phyloP scores from a whole-genome alignment of 2,797 vertebrate species.

The Staurois parvus region DNA sequence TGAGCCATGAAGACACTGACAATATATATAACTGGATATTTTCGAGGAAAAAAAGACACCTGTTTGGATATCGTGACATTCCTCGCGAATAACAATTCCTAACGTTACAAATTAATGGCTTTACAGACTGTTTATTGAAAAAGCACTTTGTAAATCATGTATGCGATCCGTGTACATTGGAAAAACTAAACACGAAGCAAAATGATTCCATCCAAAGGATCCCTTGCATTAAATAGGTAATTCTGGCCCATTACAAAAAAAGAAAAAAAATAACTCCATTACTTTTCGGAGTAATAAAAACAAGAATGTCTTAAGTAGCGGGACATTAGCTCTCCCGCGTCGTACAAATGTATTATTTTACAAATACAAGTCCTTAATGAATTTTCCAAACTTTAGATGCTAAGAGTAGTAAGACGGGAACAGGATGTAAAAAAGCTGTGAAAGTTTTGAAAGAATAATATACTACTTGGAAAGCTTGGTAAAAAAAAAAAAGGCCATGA shows the following conservation, averaged over 20 bases:
- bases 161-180: constrained; percentile 24
- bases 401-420: constrained; percentile 10
- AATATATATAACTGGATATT: constrained; percentile 5
- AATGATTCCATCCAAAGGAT: constrained; percentile 6
- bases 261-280: constrained; percentile 32
- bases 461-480: no score
- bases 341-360: constrained; percentile 20
- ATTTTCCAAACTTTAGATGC: constrained; percentile 9
- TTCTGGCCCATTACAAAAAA: background rate
- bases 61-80: constrained; percentile 28
- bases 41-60: constrained; percentile 45
- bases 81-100: constrained; percentile 25
- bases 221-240: constrained; percentile 15
- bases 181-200: constrained; percentile 39
- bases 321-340: background rate
- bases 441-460: no score
- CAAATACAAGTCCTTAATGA: constrained; percentile 28
- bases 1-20: background rate
- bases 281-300: constrained; percentile 20
- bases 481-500: no score
- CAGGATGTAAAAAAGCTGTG: no score
- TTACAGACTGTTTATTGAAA: constrained; percentile 49
- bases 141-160: constrained; percentile 42
- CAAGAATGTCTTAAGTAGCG: constrained; percentile 13
- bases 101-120: constrained; percentile 38